Evolutionary conservation across 2,113 vertebrate genomes (phyloP).

Genomic region (Cinclus mexicanus): DNA sequence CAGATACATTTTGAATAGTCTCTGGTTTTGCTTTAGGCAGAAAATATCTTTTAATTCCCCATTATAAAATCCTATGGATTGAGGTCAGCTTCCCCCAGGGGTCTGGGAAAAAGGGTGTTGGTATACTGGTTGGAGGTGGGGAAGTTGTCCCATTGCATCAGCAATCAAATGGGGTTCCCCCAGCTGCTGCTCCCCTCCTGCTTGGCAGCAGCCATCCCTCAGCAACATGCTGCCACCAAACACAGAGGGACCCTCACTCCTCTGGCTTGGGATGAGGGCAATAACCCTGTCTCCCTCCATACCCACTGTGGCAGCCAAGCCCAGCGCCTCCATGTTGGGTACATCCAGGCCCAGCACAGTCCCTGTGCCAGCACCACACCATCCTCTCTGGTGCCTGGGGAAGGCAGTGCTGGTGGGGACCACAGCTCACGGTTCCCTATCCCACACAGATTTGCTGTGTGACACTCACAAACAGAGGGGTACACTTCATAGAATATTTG

Average conservation of each 20-base stretch:
- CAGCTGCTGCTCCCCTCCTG: not conserved
- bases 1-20: not conserved
- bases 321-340: rapidly evolving
- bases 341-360: not conserved
- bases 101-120: not conserved
- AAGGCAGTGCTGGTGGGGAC: not conserved
- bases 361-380: rapidly evolving
- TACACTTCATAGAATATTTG: rapidly evolving
- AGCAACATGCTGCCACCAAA: not conserved
- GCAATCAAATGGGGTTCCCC: not conserved
- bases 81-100: not conserved
- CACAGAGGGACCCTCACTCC: not conserved
- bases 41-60: not conserved
- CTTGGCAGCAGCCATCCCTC: not conserved
- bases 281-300: rapidly evolving
- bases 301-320: not conserved
- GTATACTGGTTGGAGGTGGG: not conserved
- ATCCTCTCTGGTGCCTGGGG: rapidly evolving
- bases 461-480: not conserved
- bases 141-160: not conserved
- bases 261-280: not conserved
- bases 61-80: rapidly evolving
- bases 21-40: not conserved
- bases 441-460: rapidly evolving
- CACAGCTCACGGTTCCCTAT: not conserved